Evolutionary conservation across 1,140 invertebrate species (phyloP).

Genomic region (Drosophila ogumai): DNA sequence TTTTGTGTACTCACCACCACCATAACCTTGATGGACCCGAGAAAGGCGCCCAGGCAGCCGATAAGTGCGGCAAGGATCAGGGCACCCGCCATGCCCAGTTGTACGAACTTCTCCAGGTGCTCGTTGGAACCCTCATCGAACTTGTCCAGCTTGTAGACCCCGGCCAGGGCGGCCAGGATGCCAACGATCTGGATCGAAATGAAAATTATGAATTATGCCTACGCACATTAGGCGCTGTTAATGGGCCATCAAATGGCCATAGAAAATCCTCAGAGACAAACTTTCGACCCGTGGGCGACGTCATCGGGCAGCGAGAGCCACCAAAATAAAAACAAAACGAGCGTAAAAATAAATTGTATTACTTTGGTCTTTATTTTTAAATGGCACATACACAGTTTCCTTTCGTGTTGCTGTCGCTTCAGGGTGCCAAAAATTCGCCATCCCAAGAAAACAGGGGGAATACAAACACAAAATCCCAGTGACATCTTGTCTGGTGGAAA

Average conservation of each 20-base stretch:
- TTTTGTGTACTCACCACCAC: slow-evolving; percentile 52
- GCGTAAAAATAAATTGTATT: slow-evolving; percentile 66
- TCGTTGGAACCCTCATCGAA: slow-evolving; percentile 62
- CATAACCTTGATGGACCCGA: slow-evolving; percentile 77
- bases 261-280: slow-evolving; percentile 45
- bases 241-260: slow-evolving; percentile 55
- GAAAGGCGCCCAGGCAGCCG: slow-evolving; percentile 68
- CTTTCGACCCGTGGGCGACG: slow-evolving; percentile 31
- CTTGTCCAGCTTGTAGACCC: slow-evolving; percentile 66
- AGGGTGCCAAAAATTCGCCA: slow-evolving; percentile 23
- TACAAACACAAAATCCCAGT: slow-evolving; percentile 35
- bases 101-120: slow-evolving; percentile 63
- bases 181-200: slow-evolving; percentile 42
- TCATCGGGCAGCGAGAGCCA: slow-evolving; percentile 24
- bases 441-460: slow-evolving; percentile 13
- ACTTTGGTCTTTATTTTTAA: slow-evolving; percentile 76
- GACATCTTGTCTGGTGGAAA: slow-evolving; percentile 70
- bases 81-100: slow-evolving; percentile 54
- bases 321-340: slow-evolving; percentile 53
- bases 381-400: slow-evolving; percentile 39
- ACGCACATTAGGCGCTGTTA: slow-evolving; percentile 38
- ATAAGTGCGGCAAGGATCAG: slow-evolving; percentile 66
- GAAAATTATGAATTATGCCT: slow-evolving; percentile 29
- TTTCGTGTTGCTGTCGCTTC: slow-evolving; percentile 23
- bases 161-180: slow-evolving; percentile 63